These are phyloP conservation scores for Eulemur rubriventer DNA, from an alignment of 2,797 vertebrate genomes.

Conservation along the genomic window DNA sequence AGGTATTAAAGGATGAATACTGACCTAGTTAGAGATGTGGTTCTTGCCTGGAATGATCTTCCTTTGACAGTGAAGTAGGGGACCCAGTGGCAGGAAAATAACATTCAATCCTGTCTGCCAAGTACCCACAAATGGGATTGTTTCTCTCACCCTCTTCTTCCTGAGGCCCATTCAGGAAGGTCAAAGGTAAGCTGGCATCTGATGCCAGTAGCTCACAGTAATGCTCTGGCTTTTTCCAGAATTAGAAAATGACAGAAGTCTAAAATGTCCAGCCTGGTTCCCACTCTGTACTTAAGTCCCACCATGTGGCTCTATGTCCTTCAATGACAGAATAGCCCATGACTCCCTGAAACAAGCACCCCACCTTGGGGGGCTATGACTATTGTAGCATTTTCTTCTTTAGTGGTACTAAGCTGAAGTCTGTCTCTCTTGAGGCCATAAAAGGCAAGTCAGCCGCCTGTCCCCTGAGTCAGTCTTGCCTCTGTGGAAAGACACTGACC, in stretches of 20 bases:
- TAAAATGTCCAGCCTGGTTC: not conserved
- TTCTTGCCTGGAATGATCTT: not conserved
- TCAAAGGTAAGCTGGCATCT: not conserved
- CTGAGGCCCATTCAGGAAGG: not conserved
- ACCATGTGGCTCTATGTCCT: not conserved
- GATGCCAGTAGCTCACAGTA: not conserved
- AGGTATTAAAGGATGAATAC: not conserved
- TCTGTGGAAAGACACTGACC: not conserved
- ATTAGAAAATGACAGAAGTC: not conserved
- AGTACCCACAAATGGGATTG: not conserved
- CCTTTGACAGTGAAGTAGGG: not conserved
- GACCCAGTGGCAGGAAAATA: not conserved
- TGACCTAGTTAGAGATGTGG: not conserved
- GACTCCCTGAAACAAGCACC: not conserved
- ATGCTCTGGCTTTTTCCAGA: not conserved
- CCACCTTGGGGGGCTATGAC: fast-evolving
- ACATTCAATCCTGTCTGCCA: not conserved
- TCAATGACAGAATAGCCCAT: not conserved
- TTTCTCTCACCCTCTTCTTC: not conserved
- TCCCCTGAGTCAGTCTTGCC: not conserved
- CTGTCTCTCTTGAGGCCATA: not conserved
- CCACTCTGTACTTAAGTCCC: not conserved
- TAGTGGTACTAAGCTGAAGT: not conserved
- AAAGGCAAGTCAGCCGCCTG: not conserved
- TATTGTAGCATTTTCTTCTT: fast-evolving